A percentile compares a stretch with the other conserved stretches of the same genome.
Conservation (phyloP, 2,113 vertebrate genomes). For the Ceyx cyanopectus region DNA sequence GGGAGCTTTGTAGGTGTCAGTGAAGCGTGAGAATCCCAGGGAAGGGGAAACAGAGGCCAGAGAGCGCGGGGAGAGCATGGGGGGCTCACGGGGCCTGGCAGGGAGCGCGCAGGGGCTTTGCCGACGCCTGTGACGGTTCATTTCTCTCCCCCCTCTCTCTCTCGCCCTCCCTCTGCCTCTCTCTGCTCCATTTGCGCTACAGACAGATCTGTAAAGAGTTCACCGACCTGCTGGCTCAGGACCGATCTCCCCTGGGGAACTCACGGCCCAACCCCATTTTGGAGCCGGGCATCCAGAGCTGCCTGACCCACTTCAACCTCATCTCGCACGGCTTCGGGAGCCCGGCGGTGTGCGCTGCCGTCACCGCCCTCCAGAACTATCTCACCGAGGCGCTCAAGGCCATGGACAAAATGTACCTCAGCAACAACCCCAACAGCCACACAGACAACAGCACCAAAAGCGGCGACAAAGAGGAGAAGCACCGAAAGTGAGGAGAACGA, state of each 20-base stretch:
- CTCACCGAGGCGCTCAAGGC: conserved; percentile 99
- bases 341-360: conserved; percentile 94
- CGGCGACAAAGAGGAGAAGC: conserved; percentile 98
- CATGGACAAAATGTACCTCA: conserved; percentile 99
- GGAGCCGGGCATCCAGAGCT: conserved; percentile 99
- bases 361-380: conserved; percentile 99
- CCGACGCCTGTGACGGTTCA: conserved; percentile 20
- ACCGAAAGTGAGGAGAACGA: conserved; percentile 91
- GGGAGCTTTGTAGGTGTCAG: not conserved
- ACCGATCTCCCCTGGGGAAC: conserved; percentile 98
- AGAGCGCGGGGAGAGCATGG: accelerated
- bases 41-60: not conserved
- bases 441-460: conserved; percentile 97
- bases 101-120: not conserved
- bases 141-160: conserved; percentile 8
- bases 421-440: conserved; percentile 98
- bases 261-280: conserved; percentile 97
- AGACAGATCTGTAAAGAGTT: conserved; percentile 99
- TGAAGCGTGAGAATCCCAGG: not conserved
- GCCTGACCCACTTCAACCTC: conserved; percentile 99
- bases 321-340: conserved; percentile 99
- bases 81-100: not conserved
- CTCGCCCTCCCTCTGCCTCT: conserved; percentile 7
- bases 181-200: conserved; percentile 73
- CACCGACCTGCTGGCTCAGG: conserved; percentile 99